A percentile compares a stretch with the other conserved stretches of the same genome.
Conservation (phyloP, 2,113 vertebrate species). For the Poeciliopsis prolifica region DNA sequence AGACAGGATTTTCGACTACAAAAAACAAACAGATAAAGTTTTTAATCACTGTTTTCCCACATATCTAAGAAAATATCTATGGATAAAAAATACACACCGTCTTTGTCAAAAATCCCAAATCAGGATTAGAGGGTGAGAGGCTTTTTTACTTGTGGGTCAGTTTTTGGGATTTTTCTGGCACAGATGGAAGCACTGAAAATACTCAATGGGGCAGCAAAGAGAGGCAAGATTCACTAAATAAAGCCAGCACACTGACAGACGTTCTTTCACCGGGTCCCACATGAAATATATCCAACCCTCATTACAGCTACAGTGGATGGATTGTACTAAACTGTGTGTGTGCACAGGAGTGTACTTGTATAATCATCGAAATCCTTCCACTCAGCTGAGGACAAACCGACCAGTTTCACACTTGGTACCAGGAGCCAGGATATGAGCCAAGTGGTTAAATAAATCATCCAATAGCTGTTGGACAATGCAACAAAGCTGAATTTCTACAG, state of each 20-base stretch:
- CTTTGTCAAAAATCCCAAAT: constrained; percentile 16
- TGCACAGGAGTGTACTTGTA: constrained; percentile 38
- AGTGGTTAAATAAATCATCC: constrained; percentile 48
- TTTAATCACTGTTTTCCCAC: constrained; percentile 13
- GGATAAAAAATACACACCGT: neutral
- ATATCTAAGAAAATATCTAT: constrained; percentile 13
- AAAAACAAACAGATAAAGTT: constrained; percentile 30
- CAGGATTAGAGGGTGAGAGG: constrained; percentile 34
- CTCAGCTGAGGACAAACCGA: constrained; percentile 50
- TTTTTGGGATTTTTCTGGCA: constrained; percentile 29
- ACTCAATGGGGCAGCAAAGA: constrained; percentile 40
- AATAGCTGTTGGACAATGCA: constrained; percentile 39
- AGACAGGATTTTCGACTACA: constrained; percentile 12
- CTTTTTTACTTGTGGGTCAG: constrained; percentile 29
- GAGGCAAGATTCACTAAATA: constrained; percentile 45
- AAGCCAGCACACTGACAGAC: constrained; percentile 60
- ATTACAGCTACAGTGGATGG: constrained; percentile 54
- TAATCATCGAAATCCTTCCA: constrained; percentile 58
- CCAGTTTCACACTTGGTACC: constrained; percentile 40
- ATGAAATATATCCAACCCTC: constrained; percentile 59
- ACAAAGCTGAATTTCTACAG: constrained; percentile 40
- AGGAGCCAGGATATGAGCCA: constrained; percentile 50
- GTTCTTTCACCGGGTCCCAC: constrained; percentile 54
- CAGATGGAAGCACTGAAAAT: constrained; percentile 58
- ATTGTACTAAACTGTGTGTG: constrained; percentile 34